A percentile compares a stretch with the other conserved stretches of the same genome.
Conservation (phyloP, 2,113 vertebrate species). For the Alosa alosa region DNA sequence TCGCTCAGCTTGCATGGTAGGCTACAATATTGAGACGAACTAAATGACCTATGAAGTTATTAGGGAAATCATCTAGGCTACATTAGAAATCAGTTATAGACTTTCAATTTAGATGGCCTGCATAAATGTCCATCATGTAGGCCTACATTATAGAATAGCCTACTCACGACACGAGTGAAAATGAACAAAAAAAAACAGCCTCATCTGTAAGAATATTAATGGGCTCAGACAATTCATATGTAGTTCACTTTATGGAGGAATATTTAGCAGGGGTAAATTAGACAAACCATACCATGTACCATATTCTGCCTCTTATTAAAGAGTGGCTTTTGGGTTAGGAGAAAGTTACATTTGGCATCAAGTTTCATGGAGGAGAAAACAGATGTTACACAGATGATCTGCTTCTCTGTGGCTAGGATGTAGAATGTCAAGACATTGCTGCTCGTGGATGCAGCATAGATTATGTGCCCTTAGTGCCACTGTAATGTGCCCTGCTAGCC, state of each 20-base stretch:
- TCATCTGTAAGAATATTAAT: not conserved
- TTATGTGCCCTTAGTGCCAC: not conserved
- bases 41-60: not conserved
- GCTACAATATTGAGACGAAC: not conserved
- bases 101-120: not conserved
- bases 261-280: not conserved
- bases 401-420: not conserved
- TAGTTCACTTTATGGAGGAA: not conserved
- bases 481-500: not conserved
- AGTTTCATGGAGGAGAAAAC: conserved; percentile 8
- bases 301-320: conserved; percentile 3
- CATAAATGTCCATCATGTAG: not conserved
- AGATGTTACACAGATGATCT: conserved; percentile 1
- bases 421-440: not conserved
- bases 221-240: not conserved
- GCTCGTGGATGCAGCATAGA: not conserved
- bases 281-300: not conserved
- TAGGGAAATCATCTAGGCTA: not conserved
- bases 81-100: not conserved
- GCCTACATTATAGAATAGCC: not conserved
- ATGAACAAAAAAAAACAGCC: not conserved
- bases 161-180: too few species aligned
- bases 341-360: conserved; percentile 15
- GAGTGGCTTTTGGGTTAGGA: not conserved
- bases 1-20: not conserved